Evolutionary conservation across 1,140 invertebrate genomes (phyloP).

Genomic region (Heliconius nattereri): DNA sequence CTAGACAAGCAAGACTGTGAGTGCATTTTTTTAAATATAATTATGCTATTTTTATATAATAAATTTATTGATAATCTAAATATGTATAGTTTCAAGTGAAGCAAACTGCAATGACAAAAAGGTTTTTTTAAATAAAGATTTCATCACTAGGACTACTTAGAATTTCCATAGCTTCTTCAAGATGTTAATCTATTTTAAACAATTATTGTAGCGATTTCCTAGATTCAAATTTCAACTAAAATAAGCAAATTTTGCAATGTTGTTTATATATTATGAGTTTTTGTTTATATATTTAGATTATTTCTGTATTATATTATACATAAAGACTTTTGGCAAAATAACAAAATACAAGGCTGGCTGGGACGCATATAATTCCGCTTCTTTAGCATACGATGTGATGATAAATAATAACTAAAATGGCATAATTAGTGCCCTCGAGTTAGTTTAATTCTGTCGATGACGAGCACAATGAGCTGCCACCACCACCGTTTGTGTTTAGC

Average conservation of each 20-base stretch:
- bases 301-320: constrained; percentile 13
- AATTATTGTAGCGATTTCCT: not conserved
- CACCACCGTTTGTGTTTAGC: constrained; percentile 39
- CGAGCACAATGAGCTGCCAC: constrained; percentile 50
- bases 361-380: constrained; percentile 34
- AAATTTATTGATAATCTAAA: not conserved
- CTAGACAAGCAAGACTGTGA: constrained; percentile 73
- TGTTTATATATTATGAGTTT: not conserved
- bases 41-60: not conserved
- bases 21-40: constrained; percentile 33
- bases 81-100: not conserved
- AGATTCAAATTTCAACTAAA: not conserved
- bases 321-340: constrained; percentile 42
- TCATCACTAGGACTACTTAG: no score
- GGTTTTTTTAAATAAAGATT: not conserved
- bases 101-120: not conserved
- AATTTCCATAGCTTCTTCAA: no score
- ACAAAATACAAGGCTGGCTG: constrained; percentile 33
- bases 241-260: not conserved
- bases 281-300: not conserved
- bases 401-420: constrained; percentile 41
- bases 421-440: constrained; percentile 52
- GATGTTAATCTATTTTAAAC: no score
- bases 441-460: constrained; percentile 70
- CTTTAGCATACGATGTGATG: constrained; percentile 33